Percentiles rank a stretch among this genome's conserved stretches.
These are phyloP conservation scores for Ecdyonurus torrentis DNA, from an alignment of 2,888 invertebrate genomes.

Conservation along the genomic window DNA sequence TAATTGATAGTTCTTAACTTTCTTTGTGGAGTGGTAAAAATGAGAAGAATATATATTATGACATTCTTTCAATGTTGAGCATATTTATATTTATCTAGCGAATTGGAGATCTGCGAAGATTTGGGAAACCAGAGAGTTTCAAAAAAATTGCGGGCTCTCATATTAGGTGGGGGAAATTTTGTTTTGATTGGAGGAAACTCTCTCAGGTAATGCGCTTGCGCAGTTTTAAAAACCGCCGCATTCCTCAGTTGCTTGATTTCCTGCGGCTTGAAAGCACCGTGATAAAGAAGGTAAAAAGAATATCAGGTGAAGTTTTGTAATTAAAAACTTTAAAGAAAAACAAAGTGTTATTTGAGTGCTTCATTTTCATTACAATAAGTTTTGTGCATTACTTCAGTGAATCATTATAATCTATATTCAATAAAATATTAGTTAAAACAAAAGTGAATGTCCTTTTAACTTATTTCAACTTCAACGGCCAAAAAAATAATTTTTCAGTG, in stretches of 20 bases:
- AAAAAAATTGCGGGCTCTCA: no score
- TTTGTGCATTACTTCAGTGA: no score
- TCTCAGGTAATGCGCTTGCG: neutral
- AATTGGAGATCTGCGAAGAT: no score
- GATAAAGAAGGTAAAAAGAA: neutral
- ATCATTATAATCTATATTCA: no score
- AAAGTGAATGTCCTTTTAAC: neutral
- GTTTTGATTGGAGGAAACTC: neutral
- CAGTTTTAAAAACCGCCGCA: neutral
- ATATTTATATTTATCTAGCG: no score
- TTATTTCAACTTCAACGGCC: neutral
- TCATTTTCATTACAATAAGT: neutral
- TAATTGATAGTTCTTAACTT: no score
- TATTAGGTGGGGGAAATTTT: neutral
- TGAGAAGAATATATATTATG: no score
- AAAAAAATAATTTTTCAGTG: neutral
- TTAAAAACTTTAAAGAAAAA: neutral
- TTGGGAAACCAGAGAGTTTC: no score
- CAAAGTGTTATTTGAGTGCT: neutral
- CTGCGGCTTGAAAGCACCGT: neutral
- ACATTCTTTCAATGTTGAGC: no score
- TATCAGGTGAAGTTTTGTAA: neutral
- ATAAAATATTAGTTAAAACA: neutral
- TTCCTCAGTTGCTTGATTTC: neutral
- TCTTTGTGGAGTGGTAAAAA: no score